These are phyloP conservation scores for Deilephila elpenor DNA, from an alignment of 2,888 invertebrate species.

Conservation along the genomic window DNA sequence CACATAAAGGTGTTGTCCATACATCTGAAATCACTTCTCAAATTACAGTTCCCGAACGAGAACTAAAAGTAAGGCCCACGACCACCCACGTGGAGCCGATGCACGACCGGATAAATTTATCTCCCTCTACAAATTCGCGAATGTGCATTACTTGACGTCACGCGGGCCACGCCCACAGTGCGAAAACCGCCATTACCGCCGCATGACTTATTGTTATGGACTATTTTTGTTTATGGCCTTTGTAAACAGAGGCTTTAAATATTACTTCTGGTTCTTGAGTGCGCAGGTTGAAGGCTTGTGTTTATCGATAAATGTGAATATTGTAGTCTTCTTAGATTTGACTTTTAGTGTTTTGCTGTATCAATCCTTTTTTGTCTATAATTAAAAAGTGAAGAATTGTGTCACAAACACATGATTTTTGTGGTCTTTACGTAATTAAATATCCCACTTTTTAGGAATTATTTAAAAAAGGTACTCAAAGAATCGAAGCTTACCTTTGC, in stretches of 20 bases:
- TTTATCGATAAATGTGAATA: constrained; percentile 5
- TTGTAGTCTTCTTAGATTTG: background rate
- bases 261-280: constrained; percentile 43
- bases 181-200: constrained; percentile 46
- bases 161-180: constrained; percentile 51
- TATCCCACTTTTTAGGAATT: no score
- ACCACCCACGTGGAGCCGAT: constrained; percentile 64
- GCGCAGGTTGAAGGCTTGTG: constrained; percentile 25
- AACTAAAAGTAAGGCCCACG: constrained; percentile 32
- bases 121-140: constrained; percentile 56
- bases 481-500: no score
- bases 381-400: no score
- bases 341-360: no score
- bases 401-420: no score
- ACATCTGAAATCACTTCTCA: no score
- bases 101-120: constrained; percentile 67
- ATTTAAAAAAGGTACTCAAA: no score
- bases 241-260: constrained; percentile 29
- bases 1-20: no score
- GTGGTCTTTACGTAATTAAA: no score
- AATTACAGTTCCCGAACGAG: constrained; percentile 11
- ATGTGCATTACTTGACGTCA: constrained; percentile 63
- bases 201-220: constrained; percentile 50
- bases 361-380: no score
- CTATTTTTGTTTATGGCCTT: constrained; percentile 33